Percentiles rank a stretch among this genome's conserved stretches.
Evolutionary conservation across 2,888 invertebrate genomes (phyloP).

Genomic region (Rhopalosiphum nymphaeae): DNA sequence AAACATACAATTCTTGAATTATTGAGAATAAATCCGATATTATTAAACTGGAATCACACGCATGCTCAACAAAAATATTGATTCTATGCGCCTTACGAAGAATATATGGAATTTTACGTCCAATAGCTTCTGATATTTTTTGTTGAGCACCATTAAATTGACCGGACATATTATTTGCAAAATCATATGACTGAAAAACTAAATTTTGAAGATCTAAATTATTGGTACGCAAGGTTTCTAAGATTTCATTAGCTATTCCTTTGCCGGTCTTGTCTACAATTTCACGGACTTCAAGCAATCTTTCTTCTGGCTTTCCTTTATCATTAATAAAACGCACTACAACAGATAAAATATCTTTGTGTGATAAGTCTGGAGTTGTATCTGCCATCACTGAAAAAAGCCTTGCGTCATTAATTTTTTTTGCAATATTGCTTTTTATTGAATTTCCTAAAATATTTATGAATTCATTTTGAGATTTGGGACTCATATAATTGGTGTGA

Average conservation of each 20-base stretch:
- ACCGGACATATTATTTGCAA: constrained; percentile 59
- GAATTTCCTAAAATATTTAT: constrained; percentile 10
- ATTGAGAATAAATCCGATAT: constrained; percentile 57
- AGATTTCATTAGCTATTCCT: constrained; percentile 53
- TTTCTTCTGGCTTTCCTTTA: constrained; percentile 32
- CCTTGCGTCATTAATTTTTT: neutral
- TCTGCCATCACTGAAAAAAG: constrained; percentile 49
- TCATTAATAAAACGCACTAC: constrained; percentile 27
- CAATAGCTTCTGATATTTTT: constrained; percentile 35
- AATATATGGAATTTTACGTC: constrained; percentile 57
- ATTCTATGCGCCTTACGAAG: constrained; percentile 57
- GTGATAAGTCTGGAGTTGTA: constrained; percentile 57
- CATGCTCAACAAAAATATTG: constrained; percentile 61
- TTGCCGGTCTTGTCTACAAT: constrained; percentile 53
- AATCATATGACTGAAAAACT: constrained; percentile 63
- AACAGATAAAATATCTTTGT: constrained; percentile 39
- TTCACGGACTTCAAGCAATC: constrained; percentile 46
- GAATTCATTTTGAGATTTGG: constrained; percentile 58
- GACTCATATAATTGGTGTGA: constrained; percentile 58
- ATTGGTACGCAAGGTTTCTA: constrained; percentile 31
- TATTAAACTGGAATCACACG: constrained; percentile 40
- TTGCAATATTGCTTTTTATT: neutral
- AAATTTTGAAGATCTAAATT: constrained; percentile 46
- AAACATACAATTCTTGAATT: constrained; percentile 55
- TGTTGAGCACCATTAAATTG: constrained; percentile 61